These are phyloP conservation scores for Ophion ventricosus DNA, from an alignment of 2,888 invertebrate genomes.

Conservation along the genomic window DNA sequence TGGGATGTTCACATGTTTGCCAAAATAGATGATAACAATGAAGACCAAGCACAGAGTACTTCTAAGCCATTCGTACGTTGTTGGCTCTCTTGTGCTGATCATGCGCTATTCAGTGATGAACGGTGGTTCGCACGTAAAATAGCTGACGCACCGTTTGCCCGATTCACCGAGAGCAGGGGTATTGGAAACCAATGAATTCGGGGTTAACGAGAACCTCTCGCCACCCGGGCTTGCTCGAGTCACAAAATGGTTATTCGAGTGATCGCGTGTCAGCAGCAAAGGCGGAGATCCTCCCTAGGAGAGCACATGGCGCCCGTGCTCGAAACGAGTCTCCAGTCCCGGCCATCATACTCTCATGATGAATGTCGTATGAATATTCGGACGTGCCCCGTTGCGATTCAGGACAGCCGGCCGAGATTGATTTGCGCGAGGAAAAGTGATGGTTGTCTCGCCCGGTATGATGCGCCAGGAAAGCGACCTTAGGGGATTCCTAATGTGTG, in stretches of 20 bases:
- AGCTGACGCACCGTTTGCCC: slow-evolving; percentile 48
- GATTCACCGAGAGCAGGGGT: slow-evolving; percentile 30
- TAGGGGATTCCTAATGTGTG: slow-evolving; percentile 41
- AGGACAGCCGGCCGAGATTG: slow-evolving; percentile 58
- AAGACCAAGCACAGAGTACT: no score
- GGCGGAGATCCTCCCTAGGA: slow-evolving; percentile 38
- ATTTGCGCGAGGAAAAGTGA: slow-evolving; percentile 63
- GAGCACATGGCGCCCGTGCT: slow-evolving; percentile 67
- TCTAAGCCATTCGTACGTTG: not conserved
- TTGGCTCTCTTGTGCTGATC: slow-evolving; percentile 2
- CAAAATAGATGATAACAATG: no score
- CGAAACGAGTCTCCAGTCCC: slow-evolving; percentile 67
- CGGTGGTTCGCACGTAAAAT: slow-evolving; percentile 10
- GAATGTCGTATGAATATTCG: slow-evolving; percentile 76
- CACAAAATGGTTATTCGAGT: slow-evolving; percentile 26
- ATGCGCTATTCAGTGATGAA: not conserved
- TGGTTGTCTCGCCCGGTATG: slow-evolving; percentile 48
- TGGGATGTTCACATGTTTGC: no score
- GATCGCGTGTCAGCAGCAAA: slow-evolving; percentile 24
- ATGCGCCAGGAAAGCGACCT: slow-evolving; percentile 21
- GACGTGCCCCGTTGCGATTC: slow-evolving; percentile 71
- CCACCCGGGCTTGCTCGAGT: slow-evolving; percentile 14
- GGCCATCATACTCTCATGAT: slow-evolving; percentile 71
- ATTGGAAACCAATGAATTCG: slow-evolving; percentile 72
- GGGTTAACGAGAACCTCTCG: slow-evolving; percentile 72